Conservation (phyloP, 30 jellyfish, hydroid and myxozoan genomes). For the Sanderia malayensis region DNA sequence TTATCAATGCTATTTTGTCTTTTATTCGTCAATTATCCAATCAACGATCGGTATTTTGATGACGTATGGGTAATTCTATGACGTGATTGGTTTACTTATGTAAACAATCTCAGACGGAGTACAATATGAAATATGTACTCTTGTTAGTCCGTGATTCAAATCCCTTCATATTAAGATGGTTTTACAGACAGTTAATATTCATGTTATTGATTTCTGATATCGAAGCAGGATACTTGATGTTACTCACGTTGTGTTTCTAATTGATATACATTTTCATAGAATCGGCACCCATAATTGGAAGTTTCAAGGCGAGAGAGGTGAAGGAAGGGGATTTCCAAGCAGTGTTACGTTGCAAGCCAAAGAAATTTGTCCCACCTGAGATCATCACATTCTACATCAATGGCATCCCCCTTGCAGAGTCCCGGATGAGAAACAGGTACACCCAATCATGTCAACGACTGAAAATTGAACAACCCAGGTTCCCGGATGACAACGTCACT, state of each 20-base stretch:
- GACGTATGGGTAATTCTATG: no score
- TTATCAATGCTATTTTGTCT: no score
- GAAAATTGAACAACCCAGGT: constrained; percentile 39
- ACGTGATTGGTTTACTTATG: neutral
- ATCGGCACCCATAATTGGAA: constrained; percentile 26
- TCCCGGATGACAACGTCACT: constrained; percentile 68
- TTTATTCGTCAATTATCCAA: no score
- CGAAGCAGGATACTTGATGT: no score
- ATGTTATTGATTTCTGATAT: neutral
- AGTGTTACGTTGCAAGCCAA: constrained; percentile 33
- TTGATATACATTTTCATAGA: neutral
- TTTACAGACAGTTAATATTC: neutral
- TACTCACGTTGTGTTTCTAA: neutral
- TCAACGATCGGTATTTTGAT: no score
- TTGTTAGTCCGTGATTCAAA: no score
- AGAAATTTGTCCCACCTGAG: constrained; percentile 31
- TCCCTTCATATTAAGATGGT: neutral
- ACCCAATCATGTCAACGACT: constrained; percentile 22
- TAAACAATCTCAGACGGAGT: neutral
- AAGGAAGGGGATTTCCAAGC: constrained; percentile 17
- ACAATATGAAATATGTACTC: neutral
- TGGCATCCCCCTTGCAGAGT: constrained; percentile 31
- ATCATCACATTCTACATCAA: constrained; percentile 20
- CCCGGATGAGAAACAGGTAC: constrained; percentile 19
- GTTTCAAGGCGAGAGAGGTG: constrained; percentile 13